Evolutionary conservation across 2,888 invertebrate genomes (phyloP), one percentile per base, ranked within the genome.

Genomic region (Tridacna crocea): DNA sequence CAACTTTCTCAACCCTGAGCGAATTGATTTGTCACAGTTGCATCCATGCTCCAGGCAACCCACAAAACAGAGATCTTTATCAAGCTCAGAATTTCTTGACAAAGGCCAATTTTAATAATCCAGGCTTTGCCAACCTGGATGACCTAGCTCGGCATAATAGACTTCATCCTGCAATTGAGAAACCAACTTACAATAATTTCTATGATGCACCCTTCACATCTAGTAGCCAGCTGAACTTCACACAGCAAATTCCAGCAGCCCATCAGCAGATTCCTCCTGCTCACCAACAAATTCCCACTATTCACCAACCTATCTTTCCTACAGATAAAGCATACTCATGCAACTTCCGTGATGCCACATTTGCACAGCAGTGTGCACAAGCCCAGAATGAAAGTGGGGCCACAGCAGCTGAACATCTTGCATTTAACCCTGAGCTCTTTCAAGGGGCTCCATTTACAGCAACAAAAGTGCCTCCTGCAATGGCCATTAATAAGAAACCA

Each of bases 1-100:
- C 70, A 13, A 70, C 70, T 3, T 70, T 70, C 26, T 22, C 48
- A 1, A 70, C 70, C 10, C 26, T 70, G 19, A 70, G 70, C 17
- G 70, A 70, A 19, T 24, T 70, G 51, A 70, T 70, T 11, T 70
- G 70, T 51, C 70, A 70, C 70, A 70, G 70, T 51, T 70, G 70
- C 19, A 70, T 70, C 11, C 70, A 70, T 26, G 70, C 70, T 15
- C 70, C 70, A 1, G 70, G 70, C 11, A 70, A 70, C 51, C 70
- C 70, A 51, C 70, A n/a, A 22, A 70, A 70, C 24, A 70, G 70
- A 51, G 70, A 70, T 15, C 24, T 70, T 11, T 70, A 51, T 26
- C 70, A 70, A 22, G 70, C 70, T 6, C 70, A 70, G 51, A 70
- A 70, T 19, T 47, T 70, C 24, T 51, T 70, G 13, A 51, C 51